Conservation (phyloP, 1,140 invertebrate genomes). For the Triops longicaudatus region DNA sequence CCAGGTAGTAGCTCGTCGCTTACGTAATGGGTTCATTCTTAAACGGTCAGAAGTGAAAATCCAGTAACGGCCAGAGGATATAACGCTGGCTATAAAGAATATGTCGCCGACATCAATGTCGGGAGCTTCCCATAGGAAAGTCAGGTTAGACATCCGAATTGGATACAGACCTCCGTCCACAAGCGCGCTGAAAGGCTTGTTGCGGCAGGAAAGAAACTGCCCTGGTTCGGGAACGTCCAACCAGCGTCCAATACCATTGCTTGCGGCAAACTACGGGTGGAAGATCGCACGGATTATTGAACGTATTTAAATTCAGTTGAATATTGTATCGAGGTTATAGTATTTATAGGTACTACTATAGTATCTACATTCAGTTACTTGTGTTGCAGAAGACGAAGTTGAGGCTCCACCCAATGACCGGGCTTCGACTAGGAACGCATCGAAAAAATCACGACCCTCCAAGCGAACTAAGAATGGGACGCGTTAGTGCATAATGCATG, state of each 20-base stretch:
- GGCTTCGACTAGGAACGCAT: conserved; percentile 29
- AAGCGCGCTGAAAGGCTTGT: conserved; percentile 20
- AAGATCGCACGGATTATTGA: not conserved
- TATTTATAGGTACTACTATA: too few species aligned
- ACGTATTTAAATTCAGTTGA: too few species aligned
- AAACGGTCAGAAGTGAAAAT: conserved; percentile 29
- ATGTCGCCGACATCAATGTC: conserved; percentile 27
- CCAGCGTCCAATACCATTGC: conserved; percentile 25
- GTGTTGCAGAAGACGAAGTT: not conserved
- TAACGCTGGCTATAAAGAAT: conserved; percentile 27
- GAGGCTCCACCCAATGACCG: not conserved
- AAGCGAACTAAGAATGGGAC: conserved; percentile 21
- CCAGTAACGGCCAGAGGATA: conserved; percentile 29
- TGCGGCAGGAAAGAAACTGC: conserved; percentile 19
- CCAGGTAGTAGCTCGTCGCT: conserved; percentile 10
- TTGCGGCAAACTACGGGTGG: not conserved
- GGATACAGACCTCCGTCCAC: conserved; percentile 20
- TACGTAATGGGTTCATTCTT: conserved; percentile 29
- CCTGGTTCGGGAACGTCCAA: conserved; percentile 16
- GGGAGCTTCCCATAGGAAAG: conserved; percentile 27
- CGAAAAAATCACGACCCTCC: conserved; percentile 27
- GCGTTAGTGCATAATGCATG: not conserved
- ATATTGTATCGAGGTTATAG: too few species aligned
- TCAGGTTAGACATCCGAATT: conserved; percentile 27
- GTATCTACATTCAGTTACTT: not conserved